Percentiles rank a stretch among this genome's conserved stretches.
phyloP scores from a whole-genome alignment of 2,113 vertebrate species.

The Macquaria ambigua region DNA sequence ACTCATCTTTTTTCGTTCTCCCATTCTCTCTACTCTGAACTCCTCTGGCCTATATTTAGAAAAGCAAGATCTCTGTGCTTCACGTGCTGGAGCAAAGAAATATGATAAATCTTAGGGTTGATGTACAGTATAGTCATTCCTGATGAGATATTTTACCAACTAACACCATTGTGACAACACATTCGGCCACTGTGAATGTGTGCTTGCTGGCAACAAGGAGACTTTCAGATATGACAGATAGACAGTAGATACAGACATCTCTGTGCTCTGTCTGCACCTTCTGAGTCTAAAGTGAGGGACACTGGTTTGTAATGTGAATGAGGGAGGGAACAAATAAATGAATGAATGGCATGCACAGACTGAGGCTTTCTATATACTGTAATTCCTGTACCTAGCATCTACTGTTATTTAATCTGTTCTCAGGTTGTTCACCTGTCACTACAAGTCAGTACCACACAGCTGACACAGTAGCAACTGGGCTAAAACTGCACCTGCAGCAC shows the following conservation, averaged over 20 bases:
- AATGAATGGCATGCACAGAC: background rate
- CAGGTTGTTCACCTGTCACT: conserved; percentile 29
- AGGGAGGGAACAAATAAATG: background rate
- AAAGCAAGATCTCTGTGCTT: conserved; percentile 24
- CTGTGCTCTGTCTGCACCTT: background rate
- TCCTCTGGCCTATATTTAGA: conserved; percentile 47
- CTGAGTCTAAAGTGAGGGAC: background rate
- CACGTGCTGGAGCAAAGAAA: background rate
- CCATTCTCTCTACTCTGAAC: conserved; percentile 31
- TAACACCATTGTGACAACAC: background rate
- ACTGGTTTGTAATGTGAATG: background rate
- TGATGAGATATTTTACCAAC: background rate
- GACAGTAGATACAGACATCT: conserved; percentile 1
- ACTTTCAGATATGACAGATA: conserved; percentile 1
- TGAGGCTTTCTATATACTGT: background rate
- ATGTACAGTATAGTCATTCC: background rate
- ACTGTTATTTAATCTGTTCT: conserved; percentile 37
- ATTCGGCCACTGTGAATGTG: background rate
- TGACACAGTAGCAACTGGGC: conserved; percentile 13
- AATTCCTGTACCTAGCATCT: background rate
- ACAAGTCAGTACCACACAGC: conserved; percentile 29
- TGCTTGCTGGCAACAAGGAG: conserved; percentile 1
- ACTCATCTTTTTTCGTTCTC: conserved; percentile 9
- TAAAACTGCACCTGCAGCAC: conserved; percentile 16
- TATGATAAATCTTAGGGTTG: background rate